Conservation (phyloP, 2,888 invertebrate genomes). For the Drosophila macrothrix region DNA sequence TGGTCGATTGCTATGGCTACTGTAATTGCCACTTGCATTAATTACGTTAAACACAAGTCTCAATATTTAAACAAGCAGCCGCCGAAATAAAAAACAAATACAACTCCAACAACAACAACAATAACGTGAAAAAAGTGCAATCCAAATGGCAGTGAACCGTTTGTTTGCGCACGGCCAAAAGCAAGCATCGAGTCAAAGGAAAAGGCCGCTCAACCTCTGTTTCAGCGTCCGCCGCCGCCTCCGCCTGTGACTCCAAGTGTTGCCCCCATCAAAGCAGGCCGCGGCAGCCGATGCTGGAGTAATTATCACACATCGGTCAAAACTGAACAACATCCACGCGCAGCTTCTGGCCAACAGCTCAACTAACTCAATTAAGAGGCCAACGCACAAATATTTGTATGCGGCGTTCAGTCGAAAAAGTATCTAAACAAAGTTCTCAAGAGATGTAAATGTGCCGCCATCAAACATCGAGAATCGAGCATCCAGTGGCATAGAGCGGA, state of each 20-base stretch:
- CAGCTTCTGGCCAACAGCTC: conserved; percentile 58
- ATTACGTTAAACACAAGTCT: conserved; percentile 78
- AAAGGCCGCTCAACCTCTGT: conserved; percentile 37
- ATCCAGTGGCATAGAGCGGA: conserved; percentile 5
- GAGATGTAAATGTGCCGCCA: conserved; percentile 39
- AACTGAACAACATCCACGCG: conserved; percentile 80
- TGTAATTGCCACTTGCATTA: conserved; percentile 76
- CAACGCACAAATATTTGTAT: conserved; percentile 79
- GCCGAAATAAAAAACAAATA: conserved; percentile 39
- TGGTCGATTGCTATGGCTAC: conserved; percentile 44
- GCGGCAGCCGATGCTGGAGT: conserved; percentile 57
- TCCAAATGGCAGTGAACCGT: conserved; percentile 74
- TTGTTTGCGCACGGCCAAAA: conserved; percentile 74
- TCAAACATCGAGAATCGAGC: not conserved
- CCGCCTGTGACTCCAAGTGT: not conserved
- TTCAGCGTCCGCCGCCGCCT: not conserved
- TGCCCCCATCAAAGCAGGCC: conserved; percentile 63
- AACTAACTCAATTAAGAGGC: conserved; percentile 76
- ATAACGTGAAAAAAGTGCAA: conserved; percentile 38
- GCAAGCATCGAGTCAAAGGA: conserved; percentile 47
- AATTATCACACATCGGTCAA: conserved; percentile 80
- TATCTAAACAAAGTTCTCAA: conserved; percentile 76
- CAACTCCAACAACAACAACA: conserved; percentile 7
- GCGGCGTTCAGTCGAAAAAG: conserved; percentile 83
- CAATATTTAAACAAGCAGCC: conserved; percentile 73